Evolutionary conservation across 2,888 invertebrate species (phyloP).

Genomic region (Philhelius pedissequus): DNA sequence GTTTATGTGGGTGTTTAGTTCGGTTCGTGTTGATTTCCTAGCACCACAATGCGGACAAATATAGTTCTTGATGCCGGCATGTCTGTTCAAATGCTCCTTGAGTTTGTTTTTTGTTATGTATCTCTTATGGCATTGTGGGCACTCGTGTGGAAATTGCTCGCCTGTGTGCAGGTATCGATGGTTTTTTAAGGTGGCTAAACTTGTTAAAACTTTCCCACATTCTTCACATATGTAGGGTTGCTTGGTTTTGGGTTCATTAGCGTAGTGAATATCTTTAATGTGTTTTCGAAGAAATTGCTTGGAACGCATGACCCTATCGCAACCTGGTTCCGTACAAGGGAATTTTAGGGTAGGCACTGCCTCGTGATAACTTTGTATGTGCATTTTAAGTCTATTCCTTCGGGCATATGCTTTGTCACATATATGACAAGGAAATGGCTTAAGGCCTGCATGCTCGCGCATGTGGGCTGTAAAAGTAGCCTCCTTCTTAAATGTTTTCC

Average conservation of each 20-base stretch:
- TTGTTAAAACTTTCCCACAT: constrained; percentile 77
- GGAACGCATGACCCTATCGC: constrained; percentile 74
- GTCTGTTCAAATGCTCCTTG: constrained; percentile 76
- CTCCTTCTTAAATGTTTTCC: constrained; percentile 75
- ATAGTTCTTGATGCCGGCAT: constrained; percentile 77
- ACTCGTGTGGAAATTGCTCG: constrained; percentile 75
- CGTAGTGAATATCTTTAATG: constrained; percentile 73
- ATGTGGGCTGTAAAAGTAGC: constrained; percentile 75
- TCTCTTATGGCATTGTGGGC: constrained; percentile 75
- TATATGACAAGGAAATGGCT: constrained; percentile 75
- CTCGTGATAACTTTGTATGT: constrained; percentile 76
- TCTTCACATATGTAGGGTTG: constrained; percentile 75
- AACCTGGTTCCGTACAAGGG: constrained; percentile 73
- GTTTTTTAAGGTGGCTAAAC: constrained; percentile 76
- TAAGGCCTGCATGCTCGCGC: constrained; percentile 76
- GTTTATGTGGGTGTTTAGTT: constrained; percentile 76
- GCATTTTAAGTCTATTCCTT: constrained; percentile 73
- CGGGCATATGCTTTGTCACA: constrained; percentile 76
- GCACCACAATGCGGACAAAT: constrained; percentile 77
- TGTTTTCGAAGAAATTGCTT: constrained; percentile 75
- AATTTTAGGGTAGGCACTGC: constrained; percentile 36
- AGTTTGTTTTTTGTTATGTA: constrained; percentile 77
- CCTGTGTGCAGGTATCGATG: constrained; percentile 77
- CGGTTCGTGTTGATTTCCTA: constrained; percentile 76
- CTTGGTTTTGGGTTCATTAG: constrained; percentile 71